These are phyloP conservation scores for Echinarachnius parma DNA, from an alignment of 53 echinoderm and acorn worm genomes.

Conservation along the genomic window DNA sequence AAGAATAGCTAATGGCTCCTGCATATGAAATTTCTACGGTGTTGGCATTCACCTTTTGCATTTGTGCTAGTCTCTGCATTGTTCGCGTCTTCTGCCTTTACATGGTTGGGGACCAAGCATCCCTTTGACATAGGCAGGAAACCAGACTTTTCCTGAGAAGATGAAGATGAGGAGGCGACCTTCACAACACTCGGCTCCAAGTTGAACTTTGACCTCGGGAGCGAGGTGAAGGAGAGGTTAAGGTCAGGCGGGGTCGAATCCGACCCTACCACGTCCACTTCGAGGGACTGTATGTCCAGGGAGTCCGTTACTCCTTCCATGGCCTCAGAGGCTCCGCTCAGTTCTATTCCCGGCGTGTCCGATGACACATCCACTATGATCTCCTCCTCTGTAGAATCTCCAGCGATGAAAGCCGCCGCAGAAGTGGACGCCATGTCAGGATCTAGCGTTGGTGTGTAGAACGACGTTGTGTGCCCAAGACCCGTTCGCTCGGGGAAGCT, in stretches of 20 bases:
- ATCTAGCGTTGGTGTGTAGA: slow-evolving; percentile 16
- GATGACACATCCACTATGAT: slow-evolving; percentile 16
- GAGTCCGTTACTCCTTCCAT: slow-evolving; percentile 49
- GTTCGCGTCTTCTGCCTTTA: slow-evolving; percentile 40
- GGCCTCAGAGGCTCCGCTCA: slow-evolving; percentile 14
- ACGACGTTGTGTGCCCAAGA: slow-evolving; percentile 9
- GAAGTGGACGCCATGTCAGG: slow-evolving; percentile 53
- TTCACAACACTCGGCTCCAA: slow-evolving; percentile 60
- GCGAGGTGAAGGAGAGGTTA: slow-evolving; percentile 68
- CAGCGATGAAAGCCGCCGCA: slow-evolving; percentile 21
- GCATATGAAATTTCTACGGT: too few relatives aligned
- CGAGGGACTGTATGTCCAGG: slow-evolving; percentile 79
- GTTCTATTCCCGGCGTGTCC: slow-evolving; percentile 5
- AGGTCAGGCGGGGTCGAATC: slow-evolving; percentile 53
- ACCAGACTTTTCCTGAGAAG: slow-evolving; percentile 46
- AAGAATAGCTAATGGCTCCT: too few relatives aligned
- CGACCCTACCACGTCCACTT: slow-evolving; percentile 91
- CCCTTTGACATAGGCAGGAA: slow-evolving; percentile 21
- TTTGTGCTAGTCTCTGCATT: not conserved
- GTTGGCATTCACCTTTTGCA: slow-evolving; percentile 33
- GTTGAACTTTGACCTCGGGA: slow-evolving; percentile 75
- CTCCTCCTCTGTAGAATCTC: slow-evolving; percentile 22
- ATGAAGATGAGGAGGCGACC: slow-evolving; percentile 23
- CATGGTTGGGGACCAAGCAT: slow-evolving; percentile 44
- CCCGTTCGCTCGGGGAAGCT: slow-evolving; percentile 35